These are phyloP conservation scores for Aldrovandia affinis DNA, from an alignment of 2,797 vertebrate species.

Conservation along the genomic window DNA sequence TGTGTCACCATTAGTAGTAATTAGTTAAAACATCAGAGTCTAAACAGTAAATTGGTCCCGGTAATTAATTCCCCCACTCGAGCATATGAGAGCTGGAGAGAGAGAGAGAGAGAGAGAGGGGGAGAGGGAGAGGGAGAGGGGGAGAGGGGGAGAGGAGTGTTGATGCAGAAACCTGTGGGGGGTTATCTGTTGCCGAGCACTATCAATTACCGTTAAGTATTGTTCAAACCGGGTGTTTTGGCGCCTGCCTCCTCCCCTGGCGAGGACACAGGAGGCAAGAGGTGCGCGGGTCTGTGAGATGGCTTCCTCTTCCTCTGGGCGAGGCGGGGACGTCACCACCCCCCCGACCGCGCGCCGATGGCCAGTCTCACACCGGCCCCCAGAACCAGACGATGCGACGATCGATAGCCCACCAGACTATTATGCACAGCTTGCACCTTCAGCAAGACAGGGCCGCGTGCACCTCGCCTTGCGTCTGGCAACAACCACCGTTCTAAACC, in stretches of 20 bases:
- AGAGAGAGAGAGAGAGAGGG: slow-evolving; percentile 53
- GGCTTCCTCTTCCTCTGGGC: slow-evolving; percentile 3
- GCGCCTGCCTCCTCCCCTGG: slow-evolving; percentile 9
- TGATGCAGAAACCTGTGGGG: slow-evolving; percentile 49
- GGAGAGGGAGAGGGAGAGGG: slow-evolving; percentile 52
- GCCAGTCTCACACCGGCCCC: background rate
- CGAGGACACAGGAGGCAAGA: slow-evolving; percentile 9
- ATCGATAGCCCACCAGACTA: background rate
- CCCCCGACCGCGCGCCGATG: background rate
- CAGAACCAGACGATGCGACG: background rate
- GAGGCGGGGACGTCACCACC: no score
- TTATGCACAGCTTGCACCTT: background rate
- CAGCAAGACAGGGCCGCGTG: background rate
- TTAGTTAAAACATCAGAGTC: slow-evolving; percentile 99
- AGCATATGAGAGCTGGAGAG: slow-evolving; percentile 78
- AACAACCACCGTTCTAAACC: no score
- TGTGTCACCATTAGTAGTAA: slow-evolving; percentile 97
- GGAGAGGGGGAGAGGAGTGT: slow-evolving; percentile 42
- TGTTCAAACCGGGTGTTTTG: slow-evolving; percentile 31
- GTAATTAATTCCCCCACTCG: slow-evolving; percentile 98
- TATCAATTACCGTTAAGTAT: slow-evolving; percentile 58
- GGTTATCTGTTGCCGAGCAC: slow-evolving; percentile 54
- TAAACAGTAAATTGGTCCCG: slow-evolving; percentile 99
- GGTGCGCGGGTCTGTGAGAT: background rate
- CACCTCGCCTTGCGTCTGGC: background rate